Evolutionary conservation across 2,888 invertebrate species (phyloP), one percentile per base, ranked within the genome.

Genomic region (Zhengitettix transpicula): DNA sequence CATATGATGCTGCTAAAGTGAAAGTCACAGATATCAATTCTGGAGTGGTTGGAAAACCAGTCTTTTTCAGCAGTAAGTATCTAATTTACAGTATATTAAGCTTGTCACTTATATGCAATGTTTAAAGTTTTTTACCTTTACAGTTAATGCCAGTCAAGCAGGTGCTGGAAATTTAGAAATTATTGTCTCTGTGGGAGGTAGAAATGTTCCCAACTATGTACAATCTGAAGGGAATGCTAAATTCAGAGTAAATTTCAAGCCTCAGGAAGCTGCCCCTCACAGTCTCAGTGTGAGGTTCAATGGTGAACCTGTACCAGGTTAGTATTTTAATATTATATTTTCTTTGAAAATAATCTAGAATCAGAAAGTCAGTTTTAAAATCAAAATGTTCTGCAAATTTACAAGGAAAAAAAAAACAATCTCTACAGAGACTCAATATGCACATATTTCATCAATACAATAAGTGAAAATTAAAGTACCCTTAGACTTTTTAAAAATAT

Each of bases 141-240:
- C 64, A 78, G 78, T 80, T 67, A 80, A 81, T 69, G 80, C 81
- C 10, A 77, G 77, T 61, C 75, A 77, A 67, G 81, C 79, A 68
- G 93, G 97, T 63, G 95, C 96, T 56, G 97, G 97, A 40, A 97
- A 97, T 74, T 78, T 97, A 70, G 97, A 98, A 76, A 97, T 98
- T 59, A 96, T 97, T 63, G 96, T 98, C 0, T 94, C 96, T 0
- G 95, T 96, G 1, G 92, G 89, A 68, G 94, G 94, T 14, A 85
- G 94, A 69, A 98, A 98, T 74, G 96, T 98, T 15, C 97, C 97
- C 11, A 98, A 98, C 76, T 97, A 94, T 72, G 97, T 98, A 1
- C 93, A 95, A 70, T 91, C 94, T 53, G 96, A 97, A 77, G 96
- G 96, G 52, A 96, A 96, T 72, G 97, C 96, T 0, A 85, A 92